Base-by-base conservation (phyloP, 2,888 invertebrate genomes). In the Bimastos eiseni region DNA sequence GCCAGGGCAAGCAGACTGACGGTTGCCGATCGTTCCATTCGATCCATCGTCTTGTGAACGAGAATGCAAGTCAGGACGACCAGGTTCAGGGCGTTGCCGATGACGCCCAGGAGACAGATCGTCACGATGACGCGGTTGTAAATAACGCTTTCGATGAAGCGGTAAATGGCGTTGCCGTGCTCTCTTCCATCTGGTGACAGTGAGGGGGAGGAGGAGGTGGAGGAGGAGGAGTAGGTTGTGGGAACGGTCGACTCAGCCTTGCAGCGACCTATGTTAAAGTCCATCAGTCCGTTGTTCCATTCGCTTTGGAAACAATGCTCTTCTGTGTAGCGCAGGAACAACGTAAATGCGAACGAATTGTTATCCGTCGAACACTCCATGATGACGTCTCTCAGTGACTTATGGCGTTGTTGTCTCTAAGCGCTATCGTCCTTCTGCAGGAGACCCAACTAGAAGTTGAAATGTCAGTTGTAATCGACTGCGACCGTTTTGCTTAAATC, bases 1-100 rank as follows among this genome's bases (percentile, higher is more conserved):
- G 89, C 89, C 21, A 89, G 15, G 24, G 89, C 89, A 13, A 89
- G 33, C 19, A 89, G 89, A 17, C 89, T 70, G 37, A 70, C 89
- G 55, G 89, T 89, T 4, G 36, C 89, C n/a, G 89, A 89, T 5
- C 89, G 33, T 36, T 89, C 89, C 89, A 89, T 89, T 1, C 89
- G 44, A 21, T 89, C 89, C 89, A 89, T 89, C 33, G 89, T 37
- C 70, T 55, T 89, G 55, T 70, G 44, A 19, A 89, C 55, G 30
- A 89, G 89, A 21, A 89, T 44, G 70, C 70, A 49, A 30, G 89
- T 55, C 2, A 89, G 83, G 24, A 70, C 89, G 36, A 70, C 55
- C 21, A 89, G 89, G 30, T 89, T 89, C 33, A 89, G 89, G 37
- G 44, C 17, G 86, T 86, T 86, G 36, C 86, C 86, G 86, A 86